Percentiles rank a stretch among this genome's conserved stretches.
These are phyloP conservation scores for Oryzias dopingdopingensis DNA, from an alignment of 2,797 vertebrate genomes.

Conservation along the genomic window DNA sequence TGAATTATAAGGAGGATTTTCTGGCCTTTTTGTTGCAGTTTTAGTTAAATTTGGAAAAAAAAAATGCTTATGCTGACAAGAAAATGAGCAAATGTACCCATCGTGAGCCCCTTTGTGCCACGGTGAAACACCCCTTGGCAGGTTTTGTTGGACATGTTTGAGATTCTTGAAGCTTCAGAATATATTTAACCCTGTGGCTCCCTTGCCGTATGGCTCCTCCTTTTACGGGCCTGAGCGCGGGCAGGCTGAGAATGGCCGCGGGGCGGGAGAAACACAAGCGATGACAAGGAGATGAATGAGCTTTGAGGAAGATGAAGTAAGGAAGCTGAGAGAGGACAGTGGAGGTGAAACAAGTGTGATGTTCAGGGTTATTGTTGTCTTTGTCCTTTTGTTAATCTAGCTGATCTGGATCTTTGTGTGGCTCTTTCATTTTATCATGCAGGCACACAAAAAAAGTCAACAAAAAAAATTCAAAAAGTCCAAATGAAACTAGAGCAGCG, in stretches of 20 bases:
- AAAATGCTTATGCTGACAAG: conserved; percentile 53
- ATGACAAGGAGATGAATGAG: conserved; percentile 64
- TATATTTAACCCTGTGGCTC: conserved; percentile 75
- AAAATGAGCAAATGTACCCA: conserved; percentile 29
- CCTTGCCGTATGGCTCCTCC: conserved; percentile 64
- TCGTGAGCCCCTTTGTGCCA: conserved; percentile 21
- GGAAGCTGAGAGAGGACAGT: conserved; percentile 19
- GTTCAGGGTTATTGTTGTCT: neutral
- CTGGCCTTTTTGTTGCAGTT: conserved; percentile 1
- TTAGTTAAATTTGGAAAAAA: neutral
- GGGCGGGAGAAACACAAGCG: conserved; percentile 35
- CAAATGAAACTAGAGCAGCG: no score
- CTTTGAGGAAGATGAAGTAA: conserved; percentile 44
- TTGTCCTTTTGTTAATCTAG: conserved; percentile 7
- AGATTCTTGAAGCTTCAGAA: conserved; percentile 50
- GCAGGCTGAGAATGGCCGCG: conserved; percentile 35
- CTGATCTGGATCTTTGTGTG: neutral
- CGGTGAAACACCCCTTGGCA: conserved; percentile 41
- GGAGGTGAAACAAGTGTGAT: conserved; percentile 13
- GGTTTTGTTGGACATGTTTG: conserved; percentile 48
- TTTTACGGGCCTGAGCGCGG: conserved; percentile 63
- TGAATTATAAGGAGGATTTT: no score
- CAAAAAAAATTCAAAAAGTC: no score
- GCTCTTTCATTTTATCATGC: no score
- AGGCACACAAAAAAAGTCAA: no score